phyloP scores from a whole-genome alignment of 2,113 vertebrate species.

The Sebastes schlegelii region DNA sequence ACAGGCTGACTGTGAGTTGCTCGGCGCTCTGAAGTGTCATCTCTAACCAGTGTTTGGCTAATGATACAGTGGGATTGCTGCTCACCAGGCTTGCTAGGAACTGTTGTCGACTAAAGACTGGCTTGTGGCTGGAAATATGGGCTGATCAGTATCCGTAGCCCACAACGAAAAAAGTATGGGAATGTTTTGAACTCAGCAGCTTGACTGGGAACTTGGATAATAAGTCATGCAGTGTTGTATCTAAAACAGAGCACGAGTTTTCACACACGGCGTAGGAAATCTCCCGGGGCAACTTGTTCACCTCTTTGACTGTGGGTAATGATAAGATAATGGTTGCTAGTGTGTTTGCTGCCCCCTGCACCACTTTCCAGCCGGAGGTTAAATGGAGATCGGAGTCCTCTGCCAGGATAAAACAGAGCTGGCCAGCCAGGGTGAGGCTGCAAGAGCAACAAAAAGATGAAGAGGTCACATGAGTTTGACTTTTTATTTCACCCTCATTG shows the following conservation, averaged over 20 bases:
- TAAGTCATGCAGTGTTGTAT: neutral
- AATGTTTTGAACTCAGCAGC: constrained; percentile 52
- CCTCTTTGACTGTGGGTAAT: constrained; percentile 40
- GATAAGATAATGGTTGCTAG: constrained; percentile 51
- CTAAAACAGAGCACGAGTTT: constrained; percentile 28
- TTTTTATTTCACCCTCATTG: neutral
- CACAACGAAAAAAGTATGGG: constrained; percentile 42
- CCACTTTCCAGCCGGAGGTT: constrained; percentile 42
- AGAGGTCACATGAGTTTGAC: neutral
- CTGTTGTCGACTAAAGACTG: constrained; percentile 59
- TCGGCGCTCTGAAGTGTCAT: constrained; percentile 70
- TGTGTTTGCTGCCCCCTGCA: constrained; percentile 44
- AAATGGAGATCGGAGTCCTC: constrained; percentile 29
- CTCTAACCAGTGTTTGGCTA: constrained; percentile 75
- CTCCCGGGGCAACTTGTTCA: constrained; percentile 18
- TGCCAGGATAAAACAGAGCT: constrained; percentile 18
- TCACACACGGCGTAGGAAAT: constrained; percentile 3
- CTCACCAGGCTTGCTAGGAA: constrained; percentile 70
- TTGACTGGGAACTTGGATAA: constrained; percentile 7
- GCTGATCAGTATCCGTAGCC: constrained; percentile 47
- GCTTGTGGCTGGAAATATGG: constrained; percentile 74
- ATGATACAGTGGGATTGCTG: constrained; percentile 70
- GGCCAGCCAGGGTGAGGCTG: neutral
- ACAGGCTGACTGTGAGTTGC: constrained; percentile 54
- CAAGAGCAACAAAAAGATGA: neutral